Evolutionary conservation across 1,140 invertebrate genomes (phyloP), one percentile per base, ranked within the genome.

Genomic region (Probaryconus sp.): DNA sequence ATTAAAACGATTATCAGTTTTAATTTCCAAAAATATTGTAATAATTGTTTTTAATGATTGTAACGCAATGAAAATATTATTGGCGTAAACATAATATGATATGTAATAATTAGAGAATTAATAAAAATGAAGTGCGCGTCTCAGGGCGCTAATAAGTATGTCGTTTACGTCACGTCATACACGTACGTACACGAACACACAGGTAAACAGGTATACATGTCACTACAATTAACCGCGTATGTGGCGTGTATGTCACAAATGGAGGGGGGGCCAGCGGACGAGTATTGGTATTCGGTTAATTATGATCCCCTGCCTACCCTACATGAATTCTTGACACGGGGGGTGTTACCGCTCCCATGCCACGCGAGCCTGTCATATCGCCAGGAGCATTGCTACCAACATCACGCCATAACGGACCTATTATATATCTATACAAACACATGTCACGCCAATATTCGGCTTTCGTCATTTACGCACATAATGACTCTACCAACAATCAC

Each of bases 221-320:
- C 53, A 64, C 67, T 78, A 80, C 79, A 85, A 83, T 83, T 81
- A 82, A 78, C 77, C 78, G 69, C 70, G 71, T 65, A 78, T 67
- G 67, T 68, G 71, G 64, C 75, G 76, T 76, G 77, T 84, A 83
- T 83, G 82, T 84, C 83, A 78, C 79, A 82, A 81, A 82, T 82
- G 77, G 81, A 79, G 78, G 76, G 79, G 61, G 63, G 76, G 79
- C 64, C 63, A 80, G 78, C 71, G 72, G 83, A 79, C 73, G 82
- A 82, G 78, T 87, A 86, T 87, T 84, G 85, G 86, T 86, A 87
- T 87, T 87, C 79, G 81, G 85, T 87, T 86, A 87, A 87, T 87
- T 86, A 87, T 86, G 84, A 85, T 85, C 83, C 82, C 81, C 80
- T 80, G 77, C 77, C 78, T 77, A 71, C 73, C 75, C 78, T 79